Base-by-base conservation (phyloP, 2,113 vertebrate species). In the Rostratula benghalensis region DNA sequence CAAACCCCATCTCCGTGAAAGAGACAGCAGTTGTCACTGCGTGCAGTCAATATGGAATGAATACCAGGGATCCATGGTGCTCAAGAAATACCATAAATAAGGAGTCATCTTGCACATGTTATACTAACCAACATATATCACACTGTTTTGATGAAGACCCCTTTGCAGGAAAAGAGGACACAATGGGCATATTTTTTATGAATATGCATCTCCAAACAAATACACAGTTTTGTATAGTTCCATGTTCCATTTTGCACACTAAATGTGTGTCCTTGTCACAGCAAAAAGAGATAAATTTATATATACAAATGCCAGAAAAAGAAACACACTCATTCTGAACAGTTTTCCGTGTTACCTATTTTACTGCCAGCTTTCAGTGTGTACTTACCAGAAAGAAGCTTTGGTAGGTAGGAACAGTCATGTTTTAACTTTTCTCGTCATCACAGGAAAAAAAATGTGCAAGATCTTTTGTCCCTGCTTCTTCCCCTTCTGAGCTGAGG, bases 341-440 rank as follows among this genome's bases (percentile, higher is more conserved):
- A 53, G 54, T 27, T 53, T 56, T 65, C 19, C 14, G 33, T 57
- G 19, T 27, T 75, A 50, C 19, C 12, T 43, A 25, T 68, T 69
- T 35, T 82, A 37, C 41, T 75, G 50, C 41, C 22, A 28, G 18
- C 41, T 69, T 70, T 80, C 50, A 70, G 68, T 3, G 18, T 70
- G 2, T 43, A 94, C 96, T 97, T 79, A 97, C 97, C 95, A 89
- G 90, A 91, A 50, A 7, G 31, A 71, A 35, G 37, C 83, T 74
- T 77, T 0, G 21, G 64, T 56, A 57, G 50, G 61, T 71, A 56
- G 73, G 1, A 76, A 60, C 60, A 75, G 63, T 95, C 96, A 97
- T 97, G 80, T 83, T 94, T 97, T 94, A 87, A 71, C 39, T 88
- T 85, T 67, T 94, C 2, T 90, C 88, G 95, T 97, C 97, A 97